Evolutionary conservation across 2,113 vertebrate species (phyloP).

Genomic region (Beaufortia kweichowensis): DNA sequence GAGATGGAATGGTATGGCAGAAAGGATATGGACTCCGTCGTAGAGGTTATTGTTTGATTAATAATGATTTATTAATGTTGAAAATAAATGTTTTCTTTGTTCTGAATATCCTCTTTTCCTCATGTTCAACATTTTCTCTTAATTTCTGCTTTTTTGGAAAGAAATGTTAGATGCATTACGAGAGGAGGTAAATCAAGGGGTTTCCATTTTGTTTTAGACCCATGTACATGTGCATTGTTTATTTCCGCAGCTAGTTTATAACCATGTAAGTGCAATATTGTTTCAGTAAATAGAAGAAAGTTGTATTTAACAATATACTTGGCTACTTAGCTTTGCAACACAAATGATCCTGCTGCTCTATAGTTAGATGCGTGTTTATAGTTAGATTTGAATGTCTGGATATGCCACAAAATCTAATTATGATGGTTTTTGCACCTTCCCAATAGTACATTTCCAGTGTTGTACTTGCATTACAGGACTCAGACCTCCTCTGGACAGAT

Average conservation of each 20-base stretch:
- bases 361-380: neutral
- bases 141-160: conserved; percentile 37
- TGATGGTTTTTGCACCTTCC: neutral
- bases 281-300: neutral
- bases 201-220: neutral
- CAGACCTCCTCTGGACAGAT: conserved; percentile 93
- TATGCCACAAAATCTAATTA: neutral
- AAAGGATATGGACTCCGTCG: conserved; percentile 88
- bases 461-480: conserved; percentile 77
- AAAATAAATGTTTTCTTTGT: neutral
- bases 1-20: conserved; percentile 93
- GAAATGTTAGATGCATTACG: conserved; percentile 40
- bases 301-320: neutral
- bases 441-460: neutral
- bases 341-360: neutral
- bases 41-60: conserved; percentile 80
- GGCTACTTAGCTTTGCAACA: neutral
- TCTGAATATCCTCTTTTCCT: neutral
- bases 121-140: neutral
- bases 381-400: neutral
- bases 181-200: conserved; percentile 44
- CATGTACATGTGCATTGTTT: neutral
- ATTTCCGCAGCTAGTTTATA: neutral
- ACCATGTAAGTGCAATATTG: neutral
- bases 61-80: too few relatives aligned